Evolutionary conservation across 2,888 invertebrate genomes (phyloP).

Genomic region (Omphaloscelis lunosa): DNA sequence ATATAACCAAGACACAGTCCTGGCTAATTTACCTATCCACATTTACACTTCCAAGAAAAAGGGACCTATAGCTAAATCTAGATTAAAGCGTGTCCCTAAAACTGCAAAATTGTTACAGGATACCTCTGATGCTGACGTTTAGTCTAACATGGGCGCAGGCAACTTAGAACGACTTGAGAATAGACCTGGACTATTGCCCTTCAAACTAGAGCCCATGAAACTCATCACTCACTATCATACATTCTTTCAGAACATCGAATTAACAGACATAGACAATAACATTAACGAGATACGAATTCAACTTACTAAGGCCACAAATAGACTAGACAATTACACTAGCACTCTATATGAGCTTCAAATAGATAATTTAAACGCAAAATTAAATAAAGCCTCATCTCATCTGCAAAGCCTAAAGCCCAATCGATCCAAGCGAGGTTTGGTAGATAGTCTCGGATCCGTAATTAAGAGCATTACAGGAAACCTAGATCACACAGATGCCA

Average conservation of each 20-base stretch:
- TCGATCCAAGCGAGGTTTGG: too few relatives aligned
- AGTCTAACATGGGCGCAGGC: not conserved
- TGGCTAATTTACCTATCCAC: conserved; percentile 2
- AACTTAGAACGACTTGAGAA: not conserved
- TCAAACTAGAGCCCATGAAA: conserved; percentile 1
- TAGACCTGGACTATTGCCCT: conserved; percentile 5
- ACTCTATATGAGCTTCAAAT: conserved; percentile 2
- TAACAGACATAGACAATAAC: not conserved
- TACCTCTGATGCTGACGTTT: not conserved
- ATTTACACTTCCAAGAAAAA: conserved; percentile 1
- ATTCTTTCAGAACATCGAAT: conserved; percentile 4
- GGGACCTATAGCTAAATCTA: too few relatives aligned
- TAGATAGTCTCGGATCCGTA: too few relatives aligned
- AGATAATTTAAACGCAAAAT: not conserved
- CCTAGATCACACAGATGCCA: too few relatives aligned
- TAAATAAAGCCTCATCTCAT: conserved; percentile 1
- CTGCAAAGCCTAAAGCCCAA: too few relatives aligned
- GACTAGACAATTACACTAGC: not conserved
- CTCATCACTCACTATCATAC: conserved; percentile 1
- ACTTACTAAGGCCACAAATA: not conserved
- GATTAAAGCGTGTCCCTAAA: too few relatives aligned
- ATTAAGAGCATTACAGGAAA: too few relatives aligned
- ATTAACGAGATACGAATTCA: not conserved
- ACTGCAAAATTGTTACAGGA: not conserved
- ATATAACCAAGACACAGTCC: not conserved